phyloP scores from a whole-genome alignment of 2,888 invertebrate genomes.

The Alloscopus bannaensis region DNA sequence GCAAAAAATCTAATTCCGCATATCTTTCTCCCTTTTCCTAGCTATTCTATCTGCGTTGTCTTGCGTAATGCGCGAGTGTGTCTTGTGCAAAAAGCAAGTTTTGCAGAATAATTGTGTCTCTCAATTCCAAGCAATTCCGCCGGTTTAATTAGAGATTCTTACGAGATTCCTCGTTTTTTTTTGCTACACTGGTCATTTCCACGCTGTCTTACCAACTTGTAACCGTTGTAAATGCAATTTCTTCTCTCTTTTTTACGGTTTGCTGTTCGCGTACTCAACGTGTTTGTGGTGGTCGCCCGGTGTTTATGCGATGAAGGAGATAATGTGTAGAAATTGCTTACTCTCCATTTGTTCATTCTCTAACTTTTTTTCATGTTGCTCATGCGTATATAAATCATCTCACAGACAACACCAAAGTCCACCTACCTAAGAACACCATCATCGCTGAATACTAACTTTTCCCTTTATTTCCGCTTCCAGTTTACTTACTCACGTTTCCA shows the following conservation, averaged over 20 bases:
- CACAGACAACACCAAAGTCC: no score
- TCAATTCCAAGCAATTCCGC: conserved; percentile 44
- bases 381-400: no score
- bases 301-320: conserved; percentile 17
- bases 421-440: conserved; percentile 5
- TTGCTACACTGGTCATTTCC: no score
- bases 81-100: conserved; percentile 40
- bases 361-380: background rate
- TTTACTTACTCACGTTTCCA: conserved; percentile 28
- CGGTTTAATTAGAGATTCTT: conserved; percentile 54
- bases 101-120: conserved; percentile 55
- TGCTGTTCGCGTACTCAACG: no score
- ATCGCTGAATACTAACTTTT: conserved; percentile 46
- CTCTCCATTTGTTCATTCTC: background rate
- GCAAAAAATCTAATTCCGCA: conserved; percentile 33
- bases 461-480: conserved; percentile 57
- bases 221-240: no score
- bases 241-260: no score
- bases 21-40: no score
- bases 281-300: no score
- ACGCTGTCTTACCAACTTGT: no score
- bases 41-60: conserved; percentile 24
- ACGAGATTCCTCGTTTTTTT: no score
- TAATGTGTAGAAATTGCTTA: conserved; percentile 21
- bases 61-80: conserved; percentile 51